Conservation (phyloP, 2,797 vertebrate species). For the Pangasius sanitwongsei region DNA sequence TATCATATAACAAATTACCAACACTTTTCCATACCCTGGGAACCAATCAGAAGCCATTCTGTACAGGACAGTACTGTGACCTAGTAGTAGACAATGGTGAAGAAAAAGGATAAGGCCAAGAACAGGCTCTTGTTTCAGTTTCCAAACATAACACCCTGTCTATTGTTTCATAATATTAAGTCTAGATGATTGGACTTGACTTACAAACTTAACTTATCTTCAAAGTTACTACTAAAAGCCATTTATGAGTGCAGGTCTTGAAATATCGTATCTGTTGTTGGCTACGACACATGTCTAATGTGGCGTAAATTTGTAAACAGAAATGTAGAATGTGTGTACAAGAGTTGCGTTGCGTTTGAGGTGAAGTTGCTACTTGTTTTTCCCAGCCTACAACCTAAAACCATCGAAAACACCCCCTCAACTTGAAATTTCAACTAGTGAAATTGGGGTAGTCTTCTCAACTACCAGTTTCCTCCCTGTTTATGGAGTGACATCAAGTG, state of each 20-base stretch:
- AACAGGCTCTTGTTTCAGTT: constrained; percentile 27
- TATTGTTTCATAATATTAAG: not conserved
- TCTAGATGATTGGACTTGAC: not conserved
- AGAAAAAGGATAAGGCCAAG: constrained; percentile 15
- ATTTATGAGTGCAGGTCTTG: not conserved
- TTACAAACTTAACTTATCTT: too few relatives aligned
- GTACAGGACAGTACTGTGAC: not conserved
- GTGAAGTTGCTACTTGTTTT: not conserved
- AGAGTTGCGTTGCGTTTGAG: not conserved
- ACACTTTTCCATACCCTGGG: not conserved
- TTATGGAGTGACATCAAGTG: not conserved
- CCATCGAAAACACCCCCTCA: not conserved
- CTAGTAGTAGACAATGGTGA: not conserved
- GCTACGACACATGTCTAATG: not conserved
- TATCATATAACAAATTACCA: not conserved
- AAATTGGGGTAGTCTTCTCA: not conserved
- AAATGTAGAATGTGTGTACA: not conserved
- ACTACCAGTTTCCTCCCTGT: not conserved
- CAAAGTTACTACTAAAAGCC: not conserved
- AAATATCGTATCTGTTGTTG: not conserved
- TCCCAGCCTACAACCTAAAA: not conserved
- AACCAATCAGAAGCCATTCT: constrained; percentile 1
- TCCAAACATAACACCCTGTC: not conserved
- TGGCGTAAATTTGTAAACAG: not conserved
- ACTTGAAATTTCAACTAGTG: not conserved